These are phyloP conservation scores for Conistra vaccinii DNA, from an alignment of 2,888 invertebrate genomes.

Conservation along the genomic window DNA sequence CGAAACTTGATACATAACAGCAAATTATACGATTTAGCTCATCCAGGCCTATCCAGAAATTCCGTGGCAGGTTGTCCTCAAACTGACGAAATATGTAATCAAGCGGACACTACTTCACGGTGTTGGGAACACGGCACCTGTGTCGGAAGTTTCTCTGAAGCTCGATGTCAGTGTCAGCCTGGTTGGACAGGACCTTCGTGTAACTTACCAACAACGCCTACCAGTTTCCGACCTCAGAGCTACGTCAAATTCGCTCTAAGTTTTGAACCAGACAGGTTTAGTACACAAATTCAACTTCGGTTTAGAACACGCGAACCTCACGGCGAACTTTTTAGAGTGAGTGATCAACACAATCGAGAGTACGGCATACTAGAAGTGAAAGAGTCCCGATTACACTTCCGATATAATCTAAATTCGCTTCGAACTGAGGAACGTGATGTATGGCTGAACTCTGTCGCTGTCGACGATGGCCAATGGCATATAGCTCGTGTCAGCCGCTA, in stretches of 20 bases:
- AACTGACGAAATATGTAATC: conserved; percentile 97
- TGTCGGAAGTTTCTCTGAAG: conserved; percentile 96
- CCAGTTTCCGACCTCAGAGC: conserved; percentile 97
- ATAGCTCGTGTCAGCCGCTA: conserved; percentile 97
- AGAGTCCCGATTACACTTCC: conserved; percentile 96
- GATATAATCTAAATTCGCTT: conserved; percentile 97
- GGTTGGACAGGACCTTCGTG: conserved; percentile 98
- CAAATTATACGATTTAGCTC: conserved; percentile 98
- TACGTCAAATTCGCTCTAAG: conserved; percentile 99
- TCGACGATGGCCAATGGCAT: conserved; percentile 99
- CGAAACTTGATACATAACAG: conserved; percentile 98
- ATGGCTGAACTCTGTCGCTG: conserved; percentile 96
- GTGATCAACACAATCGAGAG: conserved; percentile 98
- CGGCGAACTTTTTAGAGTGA: conserved; percentile 98
- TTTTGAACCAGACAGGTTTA: conserved; percentile 97
- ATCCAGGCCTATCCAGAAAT: conserved; percentile 96
- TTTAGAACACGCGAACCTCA: conserved; percentile 98
- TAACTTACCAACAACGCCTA: conserved; percentile 95
- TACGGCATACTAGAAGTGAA: conserved; percentile 98
- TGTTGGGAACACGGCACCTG: conserved; percentile 99
- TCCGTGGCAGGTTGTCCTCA: conserved; percentile 97
- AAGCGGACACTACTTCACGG: conserved; percentile 95
- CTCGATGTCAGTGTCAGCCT: conserved; percentile 98
- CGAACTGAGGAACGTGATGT: conserved; percentile 97
- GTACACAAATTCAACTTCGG: conserved; percentile 97